phyloP scores from a whole-genome alignment of 37 sponge, comb jelly and placozoan species.

The Halisarca cf. caerulea region DNA sequence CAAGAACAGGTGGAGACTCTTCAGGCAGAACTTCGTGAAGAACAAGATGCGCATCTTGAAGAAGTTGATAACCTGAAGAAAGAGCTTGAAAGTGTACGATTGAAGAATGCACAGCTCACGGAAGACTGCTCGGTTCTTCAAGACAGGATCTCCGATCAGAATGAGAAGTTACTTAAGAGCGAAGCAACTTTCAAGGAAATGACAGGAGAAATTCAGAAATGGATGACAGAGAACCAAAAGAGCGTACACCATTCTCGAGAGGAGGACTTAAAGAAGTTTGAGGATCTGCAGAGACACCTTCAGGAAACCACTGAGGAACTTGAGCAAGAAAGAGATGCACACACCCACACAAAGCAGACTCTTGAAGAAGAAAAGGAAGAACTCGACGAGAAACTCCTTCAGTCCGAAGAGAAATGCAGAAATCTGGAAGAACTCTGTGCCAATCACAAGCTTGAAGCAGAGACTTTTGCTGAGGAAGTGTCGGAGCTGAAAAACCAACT shows the following conservation, averaged over 20 bases:
- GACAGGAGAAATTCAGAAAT: neutral
- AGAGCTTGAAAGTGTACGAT: neutral
- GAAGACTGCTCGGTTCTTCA: neutral
- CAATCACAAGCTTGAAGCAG: neutral
- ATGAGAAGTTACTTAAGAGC: neutral
- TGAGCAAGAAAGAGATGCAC: neutral
- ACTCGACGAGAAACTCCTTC: neutral
- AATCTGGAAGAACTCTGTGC: neutral
- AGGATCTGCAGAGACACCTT: neutral
- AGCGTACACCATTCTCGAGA: neutral
- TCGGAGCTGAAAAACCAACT: neutral
- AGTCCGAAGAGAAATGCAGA: neutral
- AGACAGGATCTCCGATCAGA: neutral
- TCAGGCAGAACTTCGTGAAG: neutral
- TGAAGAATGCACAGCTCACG: neutral
- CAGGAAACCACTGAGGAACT: neutral
- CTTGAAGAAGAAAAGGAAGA: neutral
- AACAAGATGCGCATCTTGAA: neutral
- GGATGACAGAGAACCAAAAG: neutral
- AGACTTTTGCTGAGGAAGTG: neutral
- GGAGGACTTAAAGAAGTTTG: neutral
- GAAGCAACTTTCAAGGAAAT: slow-evolving; percentile 13
- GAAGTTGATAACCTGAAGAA: neutral
- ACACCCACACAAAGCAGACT: neutral
- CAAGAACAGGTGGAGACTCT: neutral